A percentile compares a stretch with the other conserved stretches of the same genome.
phyloP scores from a whole-genome alignment of 2,797 vertebrate genomes.

The Brotula barbata region DNA sequence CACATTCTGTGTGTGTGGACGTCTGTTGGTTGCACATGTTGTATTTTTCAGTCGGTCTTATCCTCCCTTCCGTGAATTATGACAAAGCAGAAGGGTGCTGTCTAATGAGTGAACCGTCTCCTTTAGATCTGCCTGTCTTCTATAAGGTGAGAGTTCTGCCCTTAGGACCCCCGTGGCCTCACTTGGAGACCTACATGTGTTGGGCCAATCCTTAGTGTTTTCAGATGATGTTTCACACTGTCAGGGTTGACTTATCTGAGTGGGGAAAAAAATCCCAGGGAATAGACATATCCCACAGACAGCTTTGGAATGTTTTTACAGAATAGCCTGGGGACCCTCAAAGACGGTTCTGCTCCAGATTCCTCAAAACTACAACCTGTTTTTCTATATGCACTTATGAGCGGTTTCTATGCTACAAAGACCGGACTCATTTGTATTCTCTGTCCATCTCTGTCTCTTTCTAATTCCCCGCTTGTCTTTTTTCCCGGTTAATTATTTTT shows the following conservation, averaged over 20 bases:
- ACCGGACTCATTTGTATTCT: no score
- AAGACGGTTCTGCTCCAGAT: constrained; percentile 38
- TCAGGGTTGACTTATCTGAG: constrained; percentile 74
- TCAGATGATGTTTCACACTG: constrained; percentile 74
- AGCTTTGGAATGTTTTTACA: constrained; percentile 73
- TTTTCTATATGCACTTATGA: constrained; percentile 2
- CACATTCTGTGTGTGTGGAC: no score
- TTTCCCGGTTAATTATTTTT: constrained; percentile 1
- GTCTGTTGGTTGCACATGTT: no score
- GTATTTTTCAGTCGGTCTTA: constrained; percentile 1
- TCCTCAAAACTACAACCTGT: constrained; percentile 12
- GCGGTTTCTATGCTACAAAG: neutral
- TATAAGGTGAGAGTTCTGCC: constrained; percentile 62
- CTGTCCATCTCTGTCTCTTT: no score
- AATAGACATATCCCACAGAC: constrained; percentile 67
- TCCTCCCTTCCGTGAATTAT: constrained; percentile 4
- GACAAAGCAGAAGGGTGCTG: constrained; percentile 15
- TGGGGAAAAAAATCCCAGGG: constrained; percentile 60
- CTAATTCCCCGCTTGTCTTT: neutral
- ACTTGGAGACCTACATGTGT: constrained; percentile 70
- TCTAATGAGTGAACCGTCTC: constrained; percentile 35
- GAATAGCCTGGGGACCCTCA: constrained; percentile 53
- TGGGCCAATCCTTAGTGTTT: constrained; percentile 56
- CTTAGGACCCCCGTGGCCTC: constrained; percentile 58
- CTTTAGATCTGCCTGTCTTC: constrained; percentile 62